phyloP scores from a whole-genome alignment of 2,797 vertebrate genomes.

The Gouania willdenowi region DNA sequence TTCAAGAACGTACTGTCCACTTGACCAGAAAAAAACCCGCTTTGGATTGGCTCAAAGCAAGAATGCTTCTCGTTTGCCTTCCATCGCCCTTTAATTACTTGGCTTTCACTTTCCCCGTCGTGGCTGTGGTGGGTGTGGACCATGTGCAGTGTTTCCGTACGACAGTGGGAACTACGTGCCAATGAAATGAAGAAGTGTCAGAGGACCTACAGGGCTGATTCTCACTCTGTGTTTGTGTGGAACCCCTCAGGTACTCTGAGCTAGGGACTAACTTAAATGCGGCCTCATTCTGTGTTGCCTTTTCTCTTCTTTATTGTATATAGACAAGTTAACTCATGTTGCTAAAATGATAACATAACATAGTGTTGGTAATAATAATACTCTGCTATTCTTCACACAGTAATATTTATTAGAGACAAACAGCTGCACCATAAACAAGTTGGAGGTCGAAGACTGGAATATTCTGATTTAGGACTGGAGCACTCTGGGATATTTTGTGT shows the following conservation, averaged over 20 bases:
- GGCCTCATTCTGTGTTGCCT: constrained; percentile 73
- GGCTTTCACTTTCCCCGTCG: constrained; percentile 51
- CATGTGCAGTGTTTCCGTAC: constrained; percentile 73
- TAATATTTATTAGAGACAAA: constrained; percentile 62
- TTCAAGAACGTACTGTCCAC: constrained; percentile 74
- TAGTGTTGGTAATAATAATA: constrained; percentile 67
- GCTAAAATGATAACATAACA: constrained; percentile 65
- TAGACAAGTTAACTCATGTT: constrained; percentile 69
- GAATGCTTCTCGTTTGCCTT: constrained; percentile 50
- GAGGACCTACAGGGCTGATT: constrained; percentile 56
- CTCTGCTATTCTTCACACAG: constrained; percentile 47
- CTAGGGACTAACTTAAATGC: constrained; percentile 64
- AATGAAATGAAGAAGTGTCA: constrained; percentile 55
- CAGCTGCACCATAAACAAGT: constrained; percentile 8
- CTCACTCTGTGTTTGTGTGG: constrained; percentile 59
- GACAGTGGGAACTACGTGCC: constrained; percentile 69
- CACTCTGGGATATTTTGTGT: constrained; percentile 72
- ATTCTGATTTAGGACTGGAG: constrained; percentile 58
- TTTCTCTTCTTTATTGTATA: constrained; percentile 65
- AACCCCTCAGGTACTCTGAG: constrained; percentile 67
- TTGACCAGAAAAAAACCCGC: constrained; percentile 59
- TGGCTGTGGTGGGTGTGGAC: constrained; percentile 38
- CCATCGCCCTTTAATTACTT: constrained; percentile 45
- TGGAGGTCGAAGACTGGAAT: constrained; percentile 52
- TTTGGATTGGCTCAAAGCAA: constrained; percentile 40